Evolutionary conservation across 1,140 invertebrate genomes (phyloP), one percentile per base, ranked within the genome.

Genomic region (Zophobas atratus): DNA sequence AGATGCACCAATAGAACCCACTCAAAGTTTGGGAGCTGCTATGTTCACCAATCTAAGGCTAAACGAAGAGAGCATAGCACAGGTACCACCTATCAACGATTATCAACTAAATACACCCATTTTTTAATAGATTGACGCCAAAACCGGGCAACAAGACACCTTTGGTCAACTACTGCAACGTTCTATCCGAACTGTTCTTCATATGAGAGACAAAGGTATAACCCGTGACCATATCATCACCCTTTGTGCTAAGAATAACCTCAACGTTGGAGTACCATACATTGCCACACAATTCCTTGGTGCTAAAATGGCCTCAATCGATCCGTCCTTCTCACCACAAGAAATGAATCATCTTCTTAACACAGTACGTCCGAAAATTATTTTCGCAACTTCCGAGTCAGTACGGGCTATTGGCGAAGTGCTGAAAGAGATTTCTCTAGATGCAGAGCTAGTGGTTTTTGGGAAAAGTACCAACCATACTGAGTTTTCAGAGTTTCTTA

Each of bases 91-190:
- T 77, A 36, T 35, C 38, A 1, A 34, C 34, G 2, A 34, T 36
- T 38, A 8, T 5, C 2, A 60, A 36, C n/a, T 55, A 34, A 20
- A 55, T n/a, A 60, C 6, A 1, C 6, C 1, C 8, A 60, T 39
- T 60, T 36, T 60, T 39, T 60, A 60, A 51, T 77, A 88, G 88
- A 87, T 88, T 46, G 86, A 88, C 77, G 85, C 84, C 20, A 80
- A 80, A n/a, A 87, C 85, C 35, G 86, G 83, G 6, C 77, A 85
- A 73, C 80, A 56, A 20, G 87, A 88, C 57, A 87, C 85, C 0
- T 84, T 82, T 78, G 75, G 70, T 41, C 82, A 85, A 1, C 82
- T 82, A 1, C 71, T 86, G 36, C 74, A 73, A 1, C 81, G 85
- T 8, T 84, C 82, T 20, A 78, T 86, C 6, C 76, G 82, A 70